phyloP scores from a whole-genome alignment of 1,140 invertebrate species.

The Agrypnia vestita region DNA sequence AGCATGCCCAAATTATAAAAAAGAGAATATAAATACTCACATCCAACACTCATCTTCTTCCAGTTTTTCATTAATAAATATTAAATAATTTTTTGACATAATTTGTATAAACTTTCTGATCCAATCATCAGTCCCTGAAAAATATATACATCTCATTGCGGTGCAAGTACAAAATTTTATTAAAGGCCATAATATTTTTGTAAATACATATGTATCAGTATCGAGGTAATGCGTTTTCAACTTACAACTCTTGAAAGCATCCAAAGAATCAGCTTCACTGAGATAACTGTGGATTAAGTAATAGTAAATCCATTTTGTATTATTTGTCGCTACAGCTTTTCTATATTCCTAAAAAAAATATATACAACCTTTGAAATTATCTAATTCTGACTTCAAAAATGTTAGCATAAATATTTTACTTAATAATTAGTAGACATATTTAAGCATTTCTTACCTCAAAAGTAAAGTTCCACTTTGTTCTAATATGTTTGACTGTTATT shows the following conservation, averaged over 20 bases:
- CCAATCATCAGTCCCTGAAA: constrained; percentile 55
- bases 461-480: constrained; percentile 54
- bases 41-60: constrained; percentile 51
- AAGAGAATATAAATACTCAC: constrained; percentile 52
- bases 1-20: neutral
- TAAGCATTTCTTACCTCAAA: constrained; percentile 41
- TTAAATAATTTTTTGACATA: constrained; percentile 36
- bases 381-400: too few species aligned
- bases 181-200: neutral
- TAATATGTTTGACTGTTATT: constrained; percentile 49
- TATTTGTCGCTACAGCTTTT: constrained; percentile 21
- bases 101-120: constrained; percentile 51
- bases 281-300: constrained; percentile 50
- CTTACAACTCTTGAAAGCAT: constrained; percentile 51
- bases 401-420: too few species aligned
- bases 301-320: constrained; percentile 56
- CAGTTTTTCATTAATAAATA: constrained; percentile 32
- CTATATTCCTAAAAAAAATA: too few species aligned
- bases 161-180: constrained; percentile 13
- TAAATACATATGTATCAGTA: too few species aligned
- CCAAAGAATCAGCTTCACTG: constrained; percentile 30
- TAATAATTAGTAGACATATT: too few species aligned
- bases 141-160: constrained; percentile 2
- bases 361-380: too few species aligned
- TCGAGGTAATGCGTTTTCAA: neutral